Conservation (phyloP, 2,797 vertebrate species). For the Uromys caudimaculatus region DNA sequence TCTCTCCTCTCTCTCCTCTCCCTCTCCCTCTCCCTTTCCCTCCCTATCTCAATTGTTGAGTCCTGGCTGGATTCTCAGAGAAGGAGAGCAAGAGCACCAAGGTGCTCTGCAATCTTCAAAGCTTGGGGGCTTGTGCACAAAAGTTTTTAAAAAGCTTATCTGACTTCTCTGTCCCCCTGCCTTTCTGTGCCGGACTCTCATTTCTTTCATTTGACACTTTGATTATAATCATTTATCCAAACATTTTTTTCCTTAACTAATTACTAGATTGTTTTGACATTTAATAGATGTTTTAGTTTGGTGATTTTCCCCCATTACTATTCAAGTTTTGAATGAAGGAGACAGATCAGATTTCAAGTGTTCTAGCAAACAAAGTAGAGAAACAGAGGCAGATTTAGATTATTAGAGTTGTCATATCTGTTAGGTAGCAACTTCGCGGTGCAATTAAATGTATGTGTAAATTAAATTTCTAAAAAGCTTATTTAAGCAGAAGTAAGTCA, state of each 20-base stretch:
- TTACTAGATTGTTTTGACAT: conserved; percentile 8
- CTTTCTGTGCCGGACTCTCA: conserved; percentile 9
- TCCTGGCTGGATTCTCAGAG: conserved; percentile 7
- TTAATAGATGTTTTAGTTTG: background rate
- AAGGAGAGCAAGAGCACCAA: background rate
- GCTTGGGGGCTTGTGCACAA: background rate
- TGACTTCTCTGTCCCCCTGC: background rate
- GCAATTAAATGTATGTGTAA: conserved; percentile 12
- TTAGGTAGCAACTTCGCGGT: background rate
- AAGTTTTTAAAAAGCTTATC: conserved; percentile 13
- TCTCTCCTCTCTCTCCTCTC: too few species aligned
- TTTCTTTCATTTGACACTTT: background rate
- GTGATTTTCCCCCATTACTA: background rate
- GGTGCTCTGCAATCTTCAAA: conserved; percentile 58
- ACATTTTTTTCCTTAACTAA: background rate
- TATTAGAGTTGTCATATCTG: background rate
- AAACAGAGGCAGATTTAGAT: background rate
- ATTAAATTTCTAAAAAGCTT: background rate
- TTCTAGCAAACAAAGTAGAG: background rate
- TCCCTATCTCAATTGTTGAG: conserved; percentile 20
- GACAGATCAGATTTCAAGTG: conserved; percentile 45
- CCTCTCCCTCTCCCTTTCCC: too few species aligned
- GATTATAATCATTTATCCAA: background rate
- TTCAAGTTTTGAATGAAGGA: background rate
- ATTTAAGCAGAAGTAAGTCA: background rate